A percentile compares a stretch with the other conserved stretches of the same genome.
Conservation (phyloP, 2,797 vertebrate genomes). For the Australoheros facetus region DNA sequence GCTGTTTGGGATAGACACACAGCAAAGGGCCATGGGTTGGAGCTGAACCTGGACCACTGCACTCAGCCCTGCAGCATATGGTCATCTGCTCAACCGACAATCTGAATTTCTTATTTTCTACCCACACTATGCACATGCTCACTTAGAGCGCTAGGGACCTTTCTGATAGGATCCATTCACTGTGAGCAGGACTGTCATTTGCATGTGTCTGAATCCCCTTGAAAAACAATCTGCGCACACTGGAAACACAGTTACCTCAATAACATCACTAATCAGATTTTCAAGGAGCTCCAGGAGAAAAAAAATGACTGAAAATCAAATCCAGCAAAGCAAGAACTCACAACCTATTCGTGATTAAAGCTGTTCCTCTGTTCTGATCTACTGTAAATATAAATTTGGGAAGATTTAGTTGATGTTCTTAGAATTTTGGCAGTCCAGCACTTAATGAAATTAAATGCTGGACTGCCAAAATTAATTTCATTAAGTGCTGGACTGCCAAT, state of each 20-base stretch:
- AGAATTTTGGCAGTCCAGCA: neutral
- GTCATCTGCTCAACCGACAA: neutral
- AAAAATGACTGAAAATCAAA: neutral
- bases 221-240: neutral
- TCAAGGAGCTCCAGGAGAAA: neutral
- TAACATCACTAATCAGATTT: neutral
- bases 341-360: neutral
- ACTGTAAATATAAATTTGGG: neutral
- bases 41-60: neutral
- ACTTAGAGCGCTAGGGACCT: neutral
- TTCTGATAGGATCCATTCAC: neutral
- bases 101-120: neutral
- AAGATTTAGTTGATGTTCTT: neutral
- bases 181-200: neutral
- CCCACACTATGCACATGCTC: neutral
- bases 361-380: neutral
- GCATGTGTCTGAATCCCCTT: neutral
- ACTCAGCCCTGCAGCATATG: neutral
- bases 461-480: rapidly evolving
- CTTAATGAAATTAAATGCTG: neutral
- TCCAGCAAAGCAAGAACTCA: neutral
- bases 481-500: neutral
- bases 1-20: neutral
- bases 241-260: neutral
- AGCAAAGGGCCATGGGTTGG: neutral